These are phyloP conservation scores for Nerophis lumbriciformis DNA, from an alignment of 2,113 vertebrate genomes.

Conservation along the genomic window DNA sequence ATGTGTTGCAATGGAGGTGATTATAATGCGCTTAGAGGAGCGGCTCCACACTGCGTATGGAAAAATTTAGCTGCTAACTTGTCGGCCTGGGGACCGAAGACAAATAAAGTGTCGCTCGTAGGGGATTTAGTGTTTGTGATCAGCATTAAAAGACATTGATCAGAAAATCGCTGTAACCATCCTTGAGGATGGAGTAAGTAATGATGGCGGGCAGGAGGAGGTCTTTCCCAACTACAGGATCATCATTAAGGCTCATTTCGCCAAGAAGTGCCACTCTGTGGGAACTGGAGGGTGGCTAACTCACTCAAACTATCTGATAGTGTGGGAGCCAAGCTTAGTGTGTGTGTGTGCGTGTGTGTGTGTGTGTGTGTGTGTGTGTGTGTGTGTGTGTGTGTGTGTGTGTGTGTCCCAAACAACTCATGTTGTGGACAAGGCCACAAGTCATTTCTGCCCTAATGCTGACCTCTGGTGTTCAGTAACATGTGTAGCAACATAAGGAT, in stretches of 20 bases:
- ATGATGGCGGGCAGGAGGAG: background rate
- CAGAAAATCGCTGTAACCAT: background rate
- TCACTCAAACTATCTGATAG: slow-evolving; percentile 9
- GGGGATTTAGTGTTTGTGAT: no score
- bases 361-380: background rate
- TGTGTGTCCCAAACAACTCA: slow-evolving; percentile 4
- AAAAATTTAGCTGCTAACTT: no score
- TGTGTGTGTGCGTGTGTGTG: no score
- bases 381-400: background rate
- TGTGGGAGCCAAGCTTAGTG: background rate
- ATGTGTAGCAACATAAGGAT: slow-evolving; percentile 5
- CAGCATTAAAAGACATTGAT: no score
- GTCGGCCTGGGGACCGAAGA: no score
- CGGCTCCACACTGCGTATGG: background rate
- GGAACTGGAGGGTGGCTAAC: slow-evolving; percentile 27
- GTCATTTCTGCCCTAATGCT: slow-evolving; percentile 26
- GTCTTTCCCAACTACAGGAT: slow-evolving; percentile 1
- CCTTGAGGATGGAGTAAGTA: slow-evolving; percentile 3
- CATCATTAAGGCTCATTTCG: slow-evolving; percentile 14
- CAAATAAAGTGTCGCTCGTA: no score
- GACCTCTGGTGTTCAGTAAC: slow-evolving; percentile 37
- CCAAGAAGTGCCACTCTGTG: slow-evolving; percentile 19
- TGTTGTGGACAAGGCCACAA: background rate
- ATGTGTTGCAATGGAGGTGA: no score
- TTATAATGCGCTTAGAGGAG: no score